Percentiles rank a stretch among this genome's conserved stretches.
These are phyloP conservation scores for Rhorus exstirpatorius DNA, from an alignment of 2,888 invertebrate species.

Conservation along the genomic window DNA sequence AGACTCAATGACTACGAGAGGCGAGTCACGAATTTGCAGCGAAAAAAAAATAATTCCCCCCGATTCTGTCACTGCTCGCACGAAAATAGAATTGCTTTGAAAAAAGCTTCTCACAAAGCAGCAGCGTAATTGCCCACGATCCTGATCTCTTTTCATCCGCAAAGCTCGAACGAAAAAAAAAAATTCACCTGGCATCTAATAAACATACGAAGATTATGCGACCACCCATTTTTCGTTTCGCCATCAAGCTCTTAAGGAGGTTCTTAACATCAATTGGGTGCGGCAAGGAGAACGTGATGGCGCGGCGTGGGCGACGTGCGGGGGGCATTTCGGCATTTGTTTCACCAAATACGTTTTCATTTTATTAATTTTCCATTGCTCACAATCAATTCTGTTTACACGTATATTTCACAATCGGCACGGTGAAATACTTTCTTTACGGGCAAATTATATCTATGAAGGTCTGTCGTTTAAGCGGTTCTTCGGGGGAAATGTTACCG, in stretches of 20 bases:
- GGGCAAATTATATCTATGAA: too few relatives aligned
- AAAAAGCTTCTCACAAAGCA: conserved; percentile 40
- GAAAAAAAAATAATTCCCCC: conserved; percentile 20
- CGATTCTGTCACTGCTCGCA: conserved; percentile 19
- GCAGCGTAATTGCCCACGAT: conserved; percentile 53
- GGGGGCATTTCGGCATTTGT: too few relatives aligned
- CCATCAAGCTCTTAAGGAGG: too few relatives aligned
- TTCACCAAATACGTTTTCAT: too few relatives aligned
- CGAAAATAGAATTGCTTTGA: conserved; percentile 55
- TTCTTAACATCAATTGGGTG: too few relatives aligned
- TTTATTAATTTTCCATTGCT: conserved; percentile 9
- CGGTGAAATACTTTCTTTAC: too few relatives aligned
- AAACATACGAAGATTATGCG: conserved; percentile 58
- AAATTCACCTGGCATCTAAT: conserved; percentile 40
- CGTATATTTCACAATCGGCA: too few relatives aligned
- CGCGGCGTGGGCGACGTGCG: too few relatives aligned
- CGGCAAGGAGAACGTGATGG: too few relatives aligned
- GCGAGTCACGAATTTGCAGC: conserved; percentile 26
- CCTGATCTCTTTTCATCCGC: conserved; percentile 33
- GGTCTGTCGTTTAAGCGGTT: too few relatives aligned
- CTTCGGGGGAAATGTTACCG: too few relatives aligned
- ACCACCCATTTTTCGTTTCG: conserved; percentile 13
- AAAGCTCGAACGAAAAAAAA: conserved; percentile 11
- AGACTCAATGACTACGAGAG: conserved; percentile 29
- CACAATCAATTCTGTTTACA: too few relatives aligned